Percentiles rank a stretch among this genome's conserved stretches.
phyloP scores from a whole-genome alignment of 2,113 vertebrate genomes.

The Conger conger region DNA sequence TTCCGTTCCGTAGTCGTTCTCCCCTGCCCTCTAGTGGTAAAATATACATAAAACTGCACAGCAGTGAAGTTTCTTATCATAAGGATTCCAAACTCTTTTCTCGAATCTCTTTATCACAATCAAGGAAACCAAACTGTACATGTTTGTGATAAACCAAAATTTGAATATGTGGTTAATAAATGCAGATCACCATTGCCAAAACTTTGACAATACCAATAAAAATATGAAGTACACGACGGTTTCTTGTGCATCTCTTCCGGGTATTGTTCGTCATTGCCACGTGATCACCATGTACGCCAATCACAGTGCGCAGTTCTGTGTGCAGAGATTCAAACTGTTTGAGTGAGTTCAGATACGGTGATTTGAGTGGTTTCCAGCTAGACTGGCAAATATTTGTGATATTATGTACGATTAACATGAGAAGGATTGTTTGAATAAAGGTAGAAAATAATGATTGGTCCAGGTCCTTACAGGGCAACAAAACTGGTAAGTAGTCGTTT shows the following conservation, averaged over 20 bases:
- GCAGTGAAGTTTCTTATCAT: too few relatives aligned
- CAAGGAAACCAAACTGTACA: too few relatives aligned
- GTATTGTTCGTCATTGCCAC: slow-evolving; percentile 15
- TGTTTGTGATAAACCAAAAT: too few relatives aligned
- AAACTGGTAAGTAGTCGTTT: slow-evolving; percentile 71
- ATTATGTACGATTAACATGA: neutral
- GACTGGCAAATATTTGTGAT: neutral
- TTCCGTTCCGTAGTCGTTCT: too few relatives aligned
- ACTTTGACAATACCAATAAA: too few relatives aligned
- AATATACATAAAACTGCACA: too few relatives aligned
- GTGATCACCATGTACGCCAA: slow-evolving; percentile 42
- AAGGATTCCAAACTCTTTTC: too few relatives aligned
- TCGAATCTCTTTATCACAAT: too few relatives aligned
- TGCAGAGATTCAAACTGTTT: slow-evolving; percentile 42
- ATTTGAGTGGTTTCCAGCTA: neutral
- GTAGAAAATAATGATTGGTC: slow-evolving; percentile 75
- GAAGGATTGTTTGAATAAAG: neutral
- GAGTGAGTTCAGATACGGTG: neutral
- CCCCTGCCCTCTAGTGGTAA: too few relatives aligned
- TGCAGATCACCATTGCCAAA: too few relatives aligned
- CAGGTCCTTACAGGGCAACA: slow-evolving; percentile 81
- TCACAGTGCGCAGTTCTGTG: slow-evolving; percentile 26
- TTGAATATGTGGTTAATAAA: too few relatives aligned
- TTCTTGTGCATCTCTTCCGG: neutral
- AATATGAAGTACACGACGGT: too few relatives aligned